phyloP scores from a whole-genome alignment of 1,140 invertebrate genomes.

The Drosophila nasuta region DNA sequence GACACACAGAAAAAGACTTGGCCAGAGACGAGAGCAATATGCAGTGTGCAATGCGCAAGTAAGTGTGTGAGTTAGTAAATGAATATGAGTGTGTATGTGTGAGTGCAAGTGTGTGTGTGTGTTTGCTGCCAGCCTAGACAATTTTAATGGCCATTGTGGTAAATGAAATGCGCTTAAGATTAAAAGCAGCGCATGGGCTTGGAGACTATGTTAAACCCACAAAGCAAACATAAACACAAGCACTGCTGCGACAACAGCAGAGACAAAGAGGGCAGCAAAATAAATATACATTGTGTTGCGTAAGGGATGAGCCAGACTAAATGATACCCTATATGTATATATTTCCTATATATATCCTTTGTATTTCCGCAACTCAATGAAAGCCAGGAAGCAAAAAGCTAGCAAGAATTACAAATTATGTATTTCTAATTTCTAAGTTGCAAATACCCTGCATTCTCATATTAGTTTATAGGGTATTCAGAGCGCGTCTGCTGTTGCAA shows the following conservation, averaged over 20 bases:
- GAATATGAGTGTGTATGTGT: neutral
- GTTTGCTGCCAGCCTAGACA: slow-evolving; percentile 53
- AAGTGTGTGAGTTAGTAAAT: neutral
- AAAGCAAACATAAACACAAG: slow-evolving; percentile 79
- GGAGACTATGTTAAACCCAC: slow-evolving; percentile 68
- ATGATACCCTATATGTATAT: neutral
- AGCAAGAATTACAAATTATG: too few species aligned
- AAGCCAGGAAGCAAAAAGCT: too few species aligned
- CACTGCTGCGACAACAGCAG: slow-evolving; percentile 23
- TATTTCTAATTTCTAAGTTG: neutral
- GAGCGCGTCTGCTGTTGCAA: neutral
- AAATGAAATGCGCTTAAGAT: slow-evolving; percentile 82
- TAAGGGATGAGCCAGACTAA: neutral
- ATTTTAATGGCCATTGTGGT: slow-evolving; percentile 73
- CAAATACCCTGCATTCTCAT: neutral
- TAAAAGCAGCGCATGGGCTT: slow-evolving; percentile 63
- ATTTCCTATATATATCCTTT: too few species aligned
- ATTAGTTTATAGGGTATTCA: slow-evolving; percentile 27
- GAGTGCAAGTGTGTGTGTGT: neutral
- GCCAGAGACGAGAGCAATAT: slow-evolving; percentile 27
- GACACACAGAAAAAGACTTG: slow-evolving; percentile 9
- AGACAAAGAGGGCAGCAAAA: slow-evolving; percentile 19
- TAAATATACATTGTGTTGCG: slow-evolving; percentile 3
- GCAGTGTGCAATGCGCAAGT: slow-evolving; percentile 25
- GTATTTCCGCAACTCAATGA: too few species aligned